A percentile compares a stretch with the other conserved stretches of the same genome.
Conservation (phyloP, 2,797 vertebrate species). For the Rhinatrema bivittatum region DNA sequence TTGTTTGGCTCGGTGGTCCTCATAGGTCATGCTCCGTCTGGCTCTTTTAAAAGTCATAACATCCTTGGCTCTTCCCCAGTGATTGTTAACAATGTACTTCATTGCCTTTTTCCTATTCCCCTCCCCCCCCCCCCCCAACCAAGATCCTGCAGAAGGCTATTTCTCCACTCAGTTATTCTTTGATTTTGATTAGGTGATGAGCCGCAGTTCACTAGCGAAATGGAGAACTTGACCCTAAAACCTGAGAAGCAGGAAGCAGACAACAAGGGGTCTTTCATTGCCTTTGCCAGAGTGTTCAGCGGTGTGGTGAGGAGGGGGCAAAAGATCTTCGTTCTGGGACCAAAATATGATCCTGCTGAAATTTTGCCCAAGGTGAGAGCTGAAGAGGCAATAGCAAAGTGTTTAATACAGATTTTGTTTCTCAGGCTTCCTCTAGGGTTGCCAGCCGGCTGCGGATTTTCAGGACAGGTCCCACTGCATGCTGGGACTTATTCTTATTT, state of each 20-base stretch:
- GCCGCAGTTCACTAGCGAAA: conserved; percentile 20
- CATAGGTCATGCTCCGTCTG: not conserved
- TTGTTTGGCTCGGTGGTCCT: not conserved
- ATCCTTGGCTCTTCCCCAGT: rapidly evolving
- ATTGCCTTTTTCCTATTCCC: not conserved
- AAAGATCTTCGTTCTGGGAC: conserved; percentile 82
- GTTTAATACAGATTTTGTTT: no score
- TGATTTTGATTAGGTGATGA: conserved; percentile 43
- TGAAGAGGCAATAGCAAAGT: not conserved
- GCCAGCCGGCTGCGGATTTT: no score
- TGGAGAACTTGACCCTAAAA: conserved; percentile 32
- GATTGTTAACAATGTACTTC: not conserved
- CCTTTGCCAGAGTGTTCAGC: conserved; percentile 90
- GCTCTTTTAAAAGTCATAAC: not conserved
- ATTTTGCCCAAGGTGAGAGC: conserved; percentile 69
- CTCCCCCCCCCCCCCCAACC: not conserved
- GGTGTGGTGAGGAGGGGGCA: conserved; percentile 71
- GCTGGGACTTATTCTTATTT: no score
- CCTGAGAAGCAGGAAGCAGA: conserved; percentile 39
- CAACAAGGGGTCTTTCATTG: conserved; percentile 72
- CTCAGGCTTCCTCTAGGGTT: no score
- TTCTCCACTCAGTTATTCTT: conserved; percentile 2
- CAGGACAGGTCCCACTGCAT: no score
- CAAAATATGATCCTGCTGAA: conserved; percentile 82
- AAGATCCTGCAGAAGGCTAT: not conserved